A percentile compares a stretch with the other conserved stretches of the same genome.
Evolutionary conservation across 2,888 invertebrate species (phyloP).

Genomic region (Itoplectis maculator): DNA sequence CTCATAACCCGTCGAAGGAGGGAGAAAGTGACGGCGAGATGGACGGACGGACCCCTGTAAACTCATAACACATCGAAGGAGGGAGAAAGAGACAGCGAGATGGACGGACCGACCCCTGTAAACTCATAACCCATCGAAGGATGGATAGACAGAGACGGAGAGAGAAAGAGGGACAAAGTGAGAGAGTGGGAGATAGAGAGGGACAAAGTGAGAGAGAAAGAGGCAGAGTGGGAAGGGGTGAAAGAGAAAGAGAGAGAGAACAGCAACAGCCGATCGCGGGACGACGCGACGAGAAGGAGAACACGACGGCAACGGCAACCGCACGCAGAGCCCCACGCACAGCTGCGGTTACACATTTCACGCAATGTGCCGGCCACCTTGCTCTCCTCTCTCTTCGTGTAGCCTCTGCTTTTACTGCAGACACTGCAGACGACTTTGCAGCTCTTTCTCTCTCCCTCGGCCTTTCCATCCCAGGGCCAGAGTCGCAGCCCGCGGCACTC

Average conservation of each 20-base stretch:
- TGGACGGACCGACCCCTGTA: no score
- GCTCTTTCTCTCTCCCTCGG: conserved; percentile 41
- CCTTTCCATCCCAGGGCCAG: conserved; percentile 37
- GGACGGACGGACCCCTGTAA: no score
- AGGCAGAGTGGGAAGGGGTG: no score
- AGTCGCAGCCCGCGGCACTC: conserved; percentile 36
- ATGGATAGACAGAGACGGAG: no score
- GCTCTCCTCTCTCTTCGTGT: no score
- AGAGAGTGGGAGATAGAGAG: no score
- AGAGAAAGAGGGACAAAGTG: no score
- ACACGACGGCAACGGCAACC: conserved; percentile 26
- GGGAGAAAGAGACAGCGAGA: no score
- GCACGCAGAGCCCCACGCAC: conserved; percentile 75
- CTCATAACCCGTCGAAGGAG: conserved; percentile 18
- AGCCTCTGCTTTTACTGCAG: conserved; percentile 55
- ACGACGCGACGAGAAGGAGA: conserved; percentile 36
- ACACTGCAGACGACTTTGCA: not conserved
- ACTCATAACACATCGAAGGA: no score
- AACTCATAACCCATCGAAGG: no score
- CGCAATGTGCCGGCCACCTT: conserved; percentile 79
- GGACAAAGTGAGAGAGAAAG: no score
- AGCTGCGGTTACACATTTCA: conserved; percentile 83
- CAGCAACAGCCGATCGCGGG: conserved; percentile 21
- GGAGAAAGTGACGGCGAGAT: not conserved
- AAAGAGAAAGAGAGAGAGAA: not conserved